Base-by-base conservation (phyloP, 1,140 invertebrate genomes). In the Gonatopus flavifemur region DNA sequence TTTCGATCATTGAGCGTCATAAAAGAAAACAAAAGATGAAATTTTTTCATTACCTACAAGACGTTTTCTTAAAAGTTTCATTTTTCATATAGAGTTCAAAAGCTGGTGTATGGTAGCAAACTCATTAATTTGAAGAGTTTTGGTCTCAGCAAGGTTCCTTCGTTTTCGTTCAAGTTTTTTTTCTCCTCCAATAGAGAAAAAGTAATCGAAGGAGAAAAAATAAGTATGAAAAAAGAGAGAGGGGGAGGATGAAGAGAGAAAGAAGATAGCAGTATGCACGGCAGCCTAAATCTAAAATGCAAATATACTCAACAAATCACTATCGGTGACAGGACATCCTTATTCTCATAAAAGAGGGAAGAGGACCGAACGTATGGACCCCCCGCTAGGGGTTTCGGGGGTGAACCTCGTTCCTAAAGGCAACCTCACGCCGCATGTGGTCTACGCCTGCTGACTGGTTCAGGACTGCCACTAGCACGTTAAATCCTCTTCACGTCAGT, bases 251-350 rank as follows among this genome's bases (percentile, higher is more conserved):
- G 40, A 55, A 46, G 47, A 20, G 25, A 42, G 32, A 42, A 46
- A 53, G 55, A 49, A 47, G 57, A 15, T 52, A 46, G 35, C 52
- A 46, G 50, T 52, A 66, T 69, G 62, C 68, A 61, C 70, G 68
- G 69, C 69, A 74, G 69, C 61, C 66, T 71, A 74, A 75, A 76
- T 77, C 70, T 77, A 74, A 76, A 75, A 77, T 77, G 75, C 75
- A 77, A 76, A 77, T 76, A 73, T 56, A 66, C 62, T 71, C 72
- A 73, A 76, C 74, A 75, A 77, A 76, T 77, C 75, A 76, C 69
- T 71, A 76, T 76, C 73, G 72, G 72, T 72, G 73, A 76, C 73
- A 69, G 72, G 72, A n/a, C 61, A 73, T 73, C 68, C 70, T 73
- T 71, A 72, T 64, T 70, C 67, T 66, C 55, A 59, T 65, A 73